Base-by-base conservation (phyloP, 2,797 vertebrate genomes). In the Pangasius sanitwongsei region DNA sequence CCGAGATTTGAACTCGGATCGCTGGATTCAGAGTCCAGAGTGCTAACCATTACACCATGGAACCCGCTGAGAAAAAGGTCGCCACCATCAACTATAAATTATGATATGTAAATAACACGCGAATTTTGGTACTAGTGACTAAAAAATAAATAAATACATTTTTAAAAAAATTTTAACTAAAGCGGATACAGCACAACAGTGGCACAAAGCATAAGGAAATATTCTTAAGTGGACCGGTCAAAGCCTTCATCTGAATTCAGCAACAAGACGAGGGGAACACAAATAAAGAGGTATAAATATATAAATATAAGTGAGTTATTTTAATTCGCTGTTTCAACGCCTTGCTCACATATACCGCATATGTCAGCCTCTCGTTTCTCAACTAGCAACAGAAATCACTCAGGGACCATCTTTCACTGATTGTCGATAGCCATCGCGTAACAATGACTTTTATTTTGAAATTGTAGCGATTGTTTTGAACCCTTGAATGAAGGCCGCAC, bases 1-100 rank as follows among this genome's bases (percentile, higher is more conserved):
- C 93, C 93, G 93, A 94, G 93, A 94, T 94, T 94, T 93, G 93
- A 94, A 94, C 93, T 94, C 93, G 93, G 93, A 93, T 94, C 93
- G 93, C 93, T 94, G 93, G 93, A 94, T 93, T 94, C 93, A 94
- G 93, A 94, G 93, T 93, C 93, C 93, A 93, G 93, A 94, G 93
- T 93, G 93, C 93, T 94, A 94, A 94, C 93, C 93, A 93, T 94
- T 94, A 94, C 93, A 94, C 93, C 93, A 94, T 94, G 90, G 93
- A 94, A 94, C 93, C 93, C 0, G 9, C 5, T 69, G 63, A 5
- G 0, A 0, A 0, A 0, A 0, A 0, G 0, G 0, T 0, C 16
- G 1, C 18, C 3, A 31, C 0, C 0, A 20, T 37, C 2, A n/a
- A 1, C 16, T 0, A 48, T 48, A 48, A 48, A 9, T 48, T 48